Percentiles rank a stretch among this genome's conserved stretches.
These are phyloP conservation scores for Netelia fuscicornis DNA, from an alignment of 2,888 invertebrate genomes.

Conservation along the genomic window DNA sequence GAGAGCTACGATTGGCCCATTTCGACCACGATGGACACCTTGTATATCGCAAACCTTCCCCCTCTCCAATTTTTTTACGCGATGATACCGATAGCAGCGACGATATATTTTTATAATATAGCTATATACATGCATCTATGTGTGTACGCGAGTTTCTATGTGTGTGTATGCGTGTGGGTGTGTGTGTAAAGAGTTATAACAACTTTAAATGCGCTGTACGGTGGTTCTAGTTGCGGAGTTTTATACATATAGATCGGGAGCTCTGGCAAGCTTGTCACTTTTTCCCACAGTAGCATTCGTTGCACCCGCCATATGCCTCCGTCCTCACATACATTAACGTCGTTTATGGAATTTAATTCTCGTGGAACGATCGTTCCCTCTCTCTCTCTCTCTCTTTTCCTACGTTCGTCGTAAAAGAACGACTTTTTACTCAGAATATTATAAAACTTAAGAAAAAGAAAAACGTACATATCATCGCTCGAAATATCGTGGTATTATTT, in stretches of 20 bases:
- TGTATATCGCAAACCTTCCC: too few species aligned
- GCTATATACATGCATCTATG: too few species aligned
- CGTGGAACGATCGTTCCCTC: neutral
- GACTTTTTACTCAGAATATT: neutral
- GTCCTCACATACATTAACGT: conserved; percentile 77
- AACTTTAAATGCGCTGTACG: conserved; percentile 55
- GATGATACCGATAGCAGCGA: too few species aligned
- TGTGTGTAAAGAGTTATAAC: conserved; percentile 1
- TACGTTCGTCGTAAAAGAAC: neutral
- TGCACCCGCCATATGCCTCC: conserved; percentile 74
- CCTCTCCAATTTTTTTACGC: too few species aligned
- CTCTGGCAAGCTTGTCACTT: conserved; percentile 41
- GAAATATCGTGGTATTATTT: neutral
- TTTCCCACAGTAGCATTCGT: conserved; percentile 48
- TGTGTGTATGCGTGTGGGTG: too few species aligned
- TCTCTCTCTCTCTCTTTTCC: neutral
- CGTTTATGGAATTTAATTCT: conserved; percentile 47
- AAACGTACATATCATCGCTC: neutral
- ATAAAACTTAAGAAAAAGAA: neutral
- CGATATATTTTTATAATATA: neutral
- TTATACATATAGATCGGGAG: conserved; percentile 17
- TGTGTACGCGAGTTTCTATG: too few species aligned
- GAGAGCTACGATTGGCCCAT: too few species aligned
- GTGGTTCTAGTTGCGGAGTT: conserved; percentile 29
- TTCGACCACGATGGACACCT: too few species aligned